Evolutionary conservation across 64 coral and sea anemone genomes (phyloP).

Genomic region (Actinia tenebrosa): DNA sequence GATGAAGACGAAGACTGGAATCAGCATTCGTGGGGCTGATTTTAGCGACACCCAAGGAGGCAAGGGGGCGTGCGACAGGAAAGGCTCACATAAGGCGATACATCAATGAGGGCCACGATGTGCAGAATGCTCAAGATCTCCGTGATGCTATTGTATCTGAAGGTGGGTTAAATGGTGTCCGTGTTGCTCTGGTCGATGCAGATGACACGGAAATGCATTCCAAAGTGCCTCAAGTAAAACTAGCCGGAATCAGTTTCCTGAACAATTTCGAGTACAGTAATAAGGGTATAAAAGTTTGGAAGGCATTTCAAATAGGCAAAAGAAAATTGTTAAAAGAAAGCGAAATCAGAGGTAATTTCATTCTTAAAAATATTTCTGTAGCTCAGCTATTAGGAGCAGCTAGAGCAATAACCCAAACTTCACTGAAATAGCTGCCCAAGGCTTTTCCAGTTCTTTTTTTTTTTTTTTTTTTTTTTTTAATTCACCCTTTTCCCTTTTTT

Average conservation of each 20-base stretch:
- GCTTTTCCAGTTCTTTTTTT: too few relatives aligned
- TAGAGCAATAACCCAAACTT: too few relatives aligned
- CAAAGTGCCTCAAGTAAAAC: slow-evolving; percentile 1
- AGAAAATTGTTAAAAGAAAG: slow-evolving; percentile 12
- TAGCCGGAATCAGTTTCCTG: slow-evolving; percentile 13
- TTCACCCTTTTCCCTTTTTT: too few relatives aligned
- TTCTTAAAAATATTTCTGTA: not conserved
- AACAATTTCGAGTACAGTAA: slow-evolving; percentile 32
- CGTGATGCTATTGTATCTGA: slow-evolving; percentile 32
- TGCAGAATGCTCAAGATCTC: slow-evolving; percentile 21
- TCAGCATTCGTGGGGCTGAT: too few relatives aligned
- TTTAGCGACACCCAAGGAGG: too few relatives aligned
- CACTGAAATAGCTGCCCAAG: too few relatives aligned
- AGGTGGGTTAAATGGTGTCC: slow-evolving; percentile 27
- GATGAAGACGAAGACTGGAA: too few relatives aligned
- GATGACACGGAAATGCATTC: not conserved
- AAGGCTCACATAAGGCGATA: not conserved
- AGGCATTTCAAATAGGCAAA: slow-evolving; percentile 16
- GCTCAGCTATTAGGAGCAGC: not conserved
- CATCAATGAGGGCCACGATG: not conserved
- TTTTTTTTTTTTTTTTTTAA: too few relatives aligned
- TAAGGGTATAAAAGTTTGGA: slow-evolving; percentile 23
- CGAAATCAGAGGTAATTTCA: slow-evolving; percentile 13
- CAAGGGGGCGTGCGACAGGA: not conserved
- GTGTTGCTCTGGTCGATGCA: slow-evolving; percentile 17